phyloP scores from a whole-genome alignment of 2,797 vertebrate species.

The Benthosema pterotum region DNA sequence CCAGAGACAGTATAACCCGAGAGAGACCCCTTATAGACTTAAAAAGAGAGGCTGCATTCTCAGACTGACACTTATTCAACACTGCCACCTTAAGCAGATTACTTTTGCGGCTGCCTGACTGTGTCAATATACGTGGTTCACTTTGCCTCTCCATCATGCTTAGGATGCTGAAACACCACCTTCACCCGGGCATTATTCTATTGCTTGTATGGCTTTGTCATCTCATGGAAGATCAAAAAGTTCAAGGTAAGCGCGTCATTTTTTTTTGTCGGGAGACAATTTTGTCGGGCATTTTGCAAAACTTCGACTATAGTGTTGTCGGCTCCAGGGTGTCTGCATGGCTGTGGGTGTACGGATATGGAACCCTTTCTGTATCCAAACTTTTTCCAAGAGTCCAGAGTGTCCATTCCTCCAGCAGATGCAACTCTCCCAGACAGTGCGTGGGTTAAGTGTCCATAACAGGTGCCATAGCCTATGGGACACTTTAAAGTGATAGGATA shows the following conservation, averaged over 20 bases:
- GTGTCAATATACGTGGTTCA: constrained; percentile 74
- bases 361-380: constrained; percentile 35
- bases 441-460: constrained; percentile 58
- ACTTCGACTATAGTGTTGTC: constrained; percentile 46
- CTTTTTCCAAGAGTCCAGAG: constrained; percentile 60
- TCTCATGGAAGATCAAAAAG: constrained; percentile 94
- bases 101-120: constrained; percentile 80
- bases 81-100: constrained; percentile 89
- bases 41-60: constrained; percentile 99
- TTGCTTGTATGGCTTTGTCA: constrained; percentile 91
- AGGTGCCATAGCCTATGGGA: constrained; percentile 64
- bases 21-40: constrained; percentile 99
- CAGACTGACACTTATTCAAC: constrained; percentile 98
- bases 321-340: constrained; percentile 17
- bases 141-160: constrained; percentile 81
- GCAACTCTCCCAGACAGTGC: constrained; percentile 40
- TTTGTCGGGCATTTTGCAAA: constrained; percentile 10
- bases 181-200: constrained; percentile 89
- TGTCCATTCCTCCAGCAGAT: constrained; percentile 25
- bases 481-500: constrained; percentile 56
- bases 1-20: constrained; percentile 91
- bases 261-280: background rate
- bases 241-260: constrained; percentile 88
- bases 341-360: constrained; percentile 17
- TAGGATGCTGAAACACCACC: constrained; percentile 91